Percentiles rank a stretch among this genome's conserved stretches.
phyloP scores from a whole-genome alignment of 1,140 invertebrate genomes.

The Listronotus oregonensis region DNA sequence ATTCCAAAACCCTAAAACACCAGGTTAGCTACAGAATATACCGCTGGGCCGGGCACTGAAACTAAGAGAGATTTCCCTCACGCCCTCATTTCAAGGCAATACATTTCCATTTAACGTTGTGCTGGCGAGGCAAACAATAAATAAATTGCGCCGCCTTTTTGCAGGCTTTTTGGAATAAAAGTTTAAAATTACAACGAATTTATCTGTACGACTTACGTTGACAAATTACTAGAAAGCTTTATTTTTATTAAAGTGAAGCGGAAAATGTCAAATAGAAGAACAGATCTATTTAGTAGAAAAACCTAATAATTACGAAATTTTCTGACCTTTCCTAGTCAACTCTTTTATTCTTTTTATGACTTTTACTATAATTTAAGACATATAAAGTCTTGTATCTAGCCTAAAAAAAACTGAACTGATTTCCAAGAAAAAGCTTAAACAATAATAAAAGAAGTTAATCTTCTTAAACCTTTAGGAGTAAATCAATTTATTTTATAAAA shows the following conservation, averaged over 20 bases:
- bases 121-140: slow-evolving; percentile 35
- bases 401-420: no score
- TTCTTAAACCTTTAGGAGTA: no score
- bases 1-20: background rate
- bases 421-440: no score
- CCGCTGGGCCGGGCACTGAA: slow-evolving; percentile 8
- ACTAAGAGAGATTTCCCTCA: slow-evolving; percentile 23
- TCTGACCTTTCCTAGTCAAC: no score
- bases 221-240: slow-evolving; percentile 12
- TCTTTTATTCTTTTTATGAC: no score
- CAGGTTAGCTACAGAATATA: slow-evolving; percentile 14
- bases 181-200: slow-evolving; percentile 37
- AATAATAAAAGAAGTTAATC: no score
- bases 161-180: slow-evolving; percentile 25
- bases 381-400: no score
- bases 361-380: no score
- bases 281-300: no score
- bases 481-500: no score
- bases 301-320: no score
- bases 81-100: slow-evolving; percentile 33
- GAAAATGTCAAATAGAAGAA: no score
- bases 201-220: slow-evolving; percentile 36
- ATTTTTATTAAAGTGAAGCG: slow-evolving; percentile 8
- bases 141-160: slow-evolving; percentile 32
- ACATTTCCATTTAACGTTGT: slow-evolving; percentile 33